A percentile compares a stretch with the other conserved stretches of the same genome.
phyloP scores from a whole-genome alignment of 2,113 vertebrate species.

The Phrynosoma platyrhinos region DNA sequence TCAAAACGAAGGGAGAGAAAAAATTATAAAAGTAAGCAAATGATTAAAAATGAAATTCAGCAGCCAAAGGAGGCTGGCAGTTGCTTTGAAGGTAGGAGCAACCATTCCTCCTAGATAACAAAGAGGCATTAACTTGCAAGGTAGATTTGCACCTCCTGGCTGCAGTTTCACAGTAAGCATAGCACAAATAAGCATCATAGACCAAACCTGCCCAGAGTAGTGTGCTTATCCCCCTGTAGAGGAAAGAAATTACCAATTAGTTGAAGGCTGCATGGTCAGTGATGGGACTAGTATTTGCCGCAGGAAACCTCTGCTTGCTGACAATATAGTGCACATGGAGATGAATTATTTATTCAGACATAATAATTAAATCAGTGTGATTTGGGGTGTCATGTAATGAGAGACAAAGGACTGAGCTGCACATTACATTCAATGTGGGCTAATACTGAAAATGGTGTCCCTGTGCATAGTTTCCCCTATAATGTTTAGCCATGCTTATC shows the following conservation, averaged over 20 bases:
- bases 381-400: not conserved
- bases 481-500: not conserved
- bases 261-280: not conserved
- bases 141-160: not conserved
- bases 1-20: not conserved
- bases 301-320: not conserved
- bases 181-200: conserved; percentile 3
- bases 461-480: not conserved
- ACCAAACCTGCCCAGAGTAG: not conserved
- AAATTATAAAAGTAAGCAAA: conserved; percentile 4
- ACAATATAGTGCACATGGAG: not conserved
- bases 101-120: conserved; percentile 3
- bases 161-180: not conserved
- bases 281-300: not conserved
- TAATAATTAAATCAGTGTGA: conserved; percentile 18
- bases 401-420: not conserved
- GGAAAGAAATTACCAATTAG: not conserved
- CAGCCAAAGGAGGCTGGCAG: not conserved
- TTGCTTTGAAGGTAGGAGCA: not conserved
- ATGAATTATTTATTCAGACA: conserved; percentile 6
- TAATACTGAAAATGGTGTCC: not conserved
- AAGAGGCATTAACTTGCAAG: not conserved
- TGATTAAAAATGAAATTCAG: conserved; percentile 3
- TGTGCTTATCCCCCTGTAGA: not conserved
- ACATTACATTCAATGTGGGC: not conserved